phyloP scores from a whole-genome alignment of 2,888 invertebrate genomes.

The Plagiodera versicolora region DNA sequence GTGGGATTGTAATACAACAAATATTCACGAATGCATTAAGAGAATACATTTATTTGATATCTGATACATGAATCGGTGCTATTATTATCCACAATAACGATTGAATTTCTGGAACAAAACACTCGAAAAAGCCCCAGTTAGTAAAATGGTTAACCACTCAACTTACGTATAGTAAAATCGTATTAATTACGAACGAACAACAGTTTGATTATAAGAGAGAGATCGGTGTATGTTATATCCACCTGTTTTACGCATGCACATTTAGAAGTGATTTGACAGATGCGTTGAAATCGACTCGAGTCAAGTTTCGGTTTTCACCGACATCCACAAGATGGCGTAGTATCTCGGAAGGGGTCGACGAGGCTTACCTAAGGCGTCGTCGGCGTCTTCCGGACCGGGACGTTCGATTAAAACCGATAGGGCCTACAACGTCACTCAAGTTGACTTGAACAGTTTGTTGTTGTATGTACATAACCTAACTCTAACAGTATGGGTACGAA shows the following conservation, averaged over 20 bases:
- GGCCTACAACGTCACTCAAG: conserved; percentile 48
- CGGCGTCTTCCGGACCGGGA: neutral
- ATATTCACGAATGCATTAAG: conserved; percentile 45
- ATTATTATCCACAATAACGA: conserved; percentile 10
- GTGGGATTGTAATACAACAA: no score
- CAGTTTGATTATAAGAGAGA: conserved; percentile 30
- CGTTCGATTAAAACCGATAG: conserved; percentile 43
- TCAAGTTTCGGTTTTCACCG: conserved; percentile 28
- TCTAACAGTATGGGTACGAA: conserved; percentile 51
- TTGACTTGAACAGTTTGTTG: conserved; percentile 30
- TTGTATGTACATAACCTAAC: conserved; percentile 32
- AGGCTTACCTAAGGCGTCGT: neutral
- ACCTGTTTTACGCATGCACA: conserved; percentile 18
- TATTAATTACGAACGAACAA: conserved; percentile 18
- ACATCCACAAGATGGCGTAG: conserved; percentile 10
- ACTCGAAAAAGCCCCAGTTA: conserved; percentile 32
- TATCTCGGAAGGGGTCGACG: neutral
- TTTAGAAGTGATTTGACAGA: conserved; percentile 8
- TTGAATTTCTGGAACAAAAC: conserved; percentile 17
- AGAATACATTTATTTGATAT: conserved; percentile 51
- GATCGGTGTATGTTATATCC: conserved; percentile 30
- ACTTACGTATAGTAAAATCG: conserved; percentile 25
- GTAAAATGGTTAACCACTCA: conserved; percentile 48
- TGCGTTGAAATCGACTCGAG: conserved; percentile 28
- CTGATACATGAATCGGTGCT: conserved; percentile 29